Evolutionary conservation across 2,113 vertebrate species (phyloP).

Genomic region (Brachyistius frenatus): DNA sequence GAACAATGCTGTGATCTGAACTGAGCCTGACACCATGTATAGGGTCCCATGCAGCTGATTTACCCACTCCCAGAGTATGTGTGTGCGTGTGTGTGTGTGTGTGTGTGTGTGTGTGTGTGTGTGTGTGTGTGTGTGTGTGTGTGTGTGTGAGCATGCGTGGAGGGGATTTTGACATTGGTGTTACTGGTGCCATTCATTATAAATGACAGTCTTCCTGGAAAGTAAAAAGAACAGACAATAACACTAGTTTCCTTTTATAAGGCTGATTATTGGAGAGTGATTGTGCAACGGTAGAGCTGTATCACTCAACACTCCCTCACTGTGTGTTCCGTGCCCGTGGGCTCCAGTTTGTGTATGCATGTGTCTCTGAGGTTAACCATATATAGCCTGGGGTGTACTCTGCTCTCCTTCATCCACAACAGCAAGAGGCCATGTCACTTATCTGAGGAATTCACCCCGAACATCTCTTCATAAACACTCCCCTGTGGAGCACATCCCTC

Average conservation of each 20-base stretch:
- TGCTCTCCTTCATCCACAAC: constrained; percentile 42
- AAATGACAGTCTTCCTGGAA: constrained; percentile 3
- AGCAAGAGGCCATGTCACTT: constrained; percentile 73
- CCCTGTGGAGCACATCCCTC: constrained; percentile 68
- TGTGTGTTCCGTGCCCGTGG: background rate
- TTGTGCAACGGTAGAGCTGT: background rate
- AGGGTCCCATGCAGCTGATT: constrained; percentile 64
- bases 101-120: constrained; percentile 20
- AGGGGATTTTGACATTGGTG: constrained; percentile 31
- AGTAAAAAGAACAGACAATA: background rate
- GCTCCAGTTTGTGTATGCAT: constrained; percentile 15
- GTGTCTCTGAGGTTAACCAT: constrained; percentile 61
- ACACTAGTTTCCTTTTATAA: constrained; percentile 7
- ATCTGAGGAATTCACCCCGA: constrained; percentile 81
- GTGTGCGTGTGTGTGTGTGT: constrained; percentile 15
- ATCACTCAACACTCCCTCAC: constrained; percentile 6
- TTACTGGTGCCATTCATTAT: constrained; percentile 10
- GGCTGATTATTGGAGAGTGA: background rate
- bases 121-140: background rate
- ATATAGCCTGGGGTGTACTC: constrained; percentile 43
- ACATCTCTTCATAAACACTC: constrained; percentile 80
- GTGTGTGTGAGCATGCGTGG: background rate
- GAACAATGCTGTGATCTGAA: constrained; percentile 77
- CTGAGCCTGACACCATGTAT: constrained; percentile 64
- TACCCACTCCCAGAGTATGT: constrained; percentile 36